Conservation (phyloP, 2,113 vertebrate genomes). For the Hemichromis elongatus region DNA sequence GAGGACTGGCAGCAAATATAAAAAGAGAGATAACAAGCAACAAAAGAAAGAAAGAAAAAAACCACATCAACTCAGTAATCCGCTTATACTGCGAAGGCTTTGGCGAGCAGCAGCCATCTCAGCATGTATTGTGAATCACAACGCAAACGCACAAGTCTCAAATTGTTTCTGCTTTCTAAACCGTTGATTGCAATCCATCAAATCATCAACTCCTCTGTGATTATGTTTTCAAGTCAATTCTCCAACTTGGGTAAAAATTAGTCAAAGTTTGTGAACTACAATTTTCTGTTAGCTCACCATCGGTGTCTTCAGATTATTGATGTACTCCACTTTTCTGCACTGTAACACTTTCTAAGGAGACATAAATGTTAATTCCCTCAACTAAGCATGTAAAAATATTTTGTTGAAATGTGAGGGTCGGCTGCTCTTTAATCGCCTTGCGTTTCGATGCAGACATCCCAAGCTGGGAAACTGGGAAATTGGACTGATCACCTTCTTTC, state of each 20-base stretch:
- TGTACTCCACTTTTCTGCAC: background rate
- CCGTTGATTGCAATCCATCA: background rate
- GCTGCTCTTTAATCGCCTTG: background rate
- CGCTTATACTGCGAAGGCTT: background rate
- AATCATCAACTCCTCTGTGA: background rate
- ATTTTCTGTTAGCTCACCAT: background rate
- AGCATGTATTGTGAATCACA: background rate
- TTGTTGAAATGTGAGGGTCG: background rate
- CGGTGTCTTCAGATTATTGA: background rate
- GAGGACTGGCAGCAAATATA: background rate
- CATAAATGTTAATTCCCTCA: accelerated
- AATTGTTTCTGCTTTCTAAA: background rate
- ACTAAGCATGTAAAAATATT: background rate
- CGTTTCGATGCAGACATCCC: background rate
- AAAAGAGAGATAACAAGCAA: background rate
- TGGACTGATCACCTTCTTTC: background rate
- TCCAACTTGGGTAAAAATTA: background rate
- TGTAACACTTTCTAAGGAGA: background rate
- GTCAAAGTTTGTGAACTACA: background rate
- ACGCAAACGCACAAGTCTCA: background rate
- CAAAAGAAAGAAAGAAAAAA: background rate
- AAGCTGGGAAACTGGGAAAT: background rate
- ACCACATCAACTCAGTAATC: background rate
- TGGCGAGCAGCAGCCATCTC: background rate
- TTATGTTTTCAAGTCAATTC: background rate